Conservation (phyloP, 2,797 vertebrate genomes). For the Brotogeris chrysoptera region DNA sequence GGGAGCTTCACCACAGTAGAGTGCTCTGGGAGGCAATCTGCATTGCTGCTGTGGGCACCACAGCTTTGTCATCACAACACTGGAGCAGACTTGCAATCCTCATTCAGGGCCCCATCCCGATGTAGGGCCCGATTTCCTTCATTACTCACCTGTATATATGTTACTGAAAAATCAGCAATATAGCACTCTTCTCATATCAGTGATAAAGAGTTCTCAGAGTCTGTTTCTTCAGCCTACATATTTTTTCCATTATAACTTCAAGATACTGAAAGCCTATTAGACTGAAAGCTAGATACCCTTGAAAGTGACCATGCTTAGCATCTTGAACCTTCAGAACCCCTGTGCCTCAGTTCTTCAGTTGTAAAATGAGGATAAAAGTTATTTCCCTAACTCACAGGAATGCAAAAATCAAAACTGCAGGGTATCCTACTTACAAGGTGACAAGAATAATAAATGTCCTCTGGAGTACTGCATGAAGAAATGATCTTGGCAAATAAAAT, state of each 20-base stretch:
- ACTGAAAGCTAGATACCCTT: not conserved
- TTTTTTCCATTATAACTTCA: not conserved
- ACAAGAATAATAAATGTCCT: not conserved
- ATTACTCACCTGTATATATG: accelerated
- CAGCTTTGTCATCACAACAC: not conserved
- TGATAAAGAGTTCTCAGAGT: not conserved
- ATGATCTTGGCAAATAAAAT: not conserved
- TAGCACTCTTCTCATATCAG: not conserved
- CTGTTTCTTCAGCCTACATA: not conserved
- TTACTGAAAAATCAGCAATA: not conserved
- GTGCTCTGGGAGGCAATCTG: not conserved
- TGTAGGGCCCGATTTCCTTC: not conserved
- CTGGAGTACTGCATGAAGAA: not conserved
- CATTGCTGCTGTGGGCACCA: not conserved
- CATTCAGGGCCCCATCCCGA: not conserved
- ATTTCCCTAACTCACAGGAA: not conserved
- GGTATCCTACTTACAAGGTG: not conserved
- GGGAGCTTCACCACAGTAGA: not conserved
- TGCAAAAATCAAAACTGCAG: not conserved
- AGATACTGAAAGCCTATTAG: not conserved
- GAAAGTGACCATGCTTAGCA: not conserved
- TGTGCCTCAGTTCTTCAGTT: not conserved
- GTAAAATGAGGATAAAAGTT: not conserved
- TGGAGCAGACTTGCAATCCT: accelerated
- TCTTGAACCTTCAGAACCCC: not conserved